phyloP scores from a whole-genome alignment of 2,888 invertebrate genomes.

The Dicycla oo region DNA sequence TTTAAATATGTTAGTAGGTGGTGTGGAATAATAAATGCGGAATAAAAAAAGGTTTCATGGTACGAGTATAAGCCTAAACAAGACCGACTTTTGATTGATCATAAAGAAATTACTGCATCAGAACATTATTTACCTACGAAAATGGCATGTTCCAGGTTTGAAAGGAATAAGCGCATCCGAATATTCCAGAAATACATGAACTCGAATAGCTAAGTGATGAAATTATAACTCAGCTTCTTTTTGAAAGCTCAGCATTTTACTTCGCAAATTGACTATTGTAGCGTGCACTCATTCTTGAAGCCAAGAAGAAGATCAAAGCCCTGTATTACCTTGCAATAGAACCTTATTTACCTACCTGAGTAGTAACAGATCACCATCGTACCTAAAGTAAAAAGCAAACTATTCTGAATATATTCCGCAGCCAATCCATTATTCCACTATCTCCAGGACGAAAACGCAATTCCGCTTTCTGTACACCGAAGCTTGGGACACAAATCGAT shows the following conservation, averaged over 20 bases:
- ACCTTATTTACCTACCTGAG: too few species aligned
- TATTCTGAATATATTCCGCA: slow-evolving; percentile 19
- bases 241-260: too few species aligned
- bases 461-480: slow-evolving; percentile 48
- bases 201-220: too few species aligned
- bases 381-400: not conserved
- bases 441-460: slow-evolving; percentile 50
- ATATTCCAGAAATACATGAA: too few species aligned
- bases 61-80: not conserved
- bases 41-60: not conserved
- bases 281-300: too few species aligned
- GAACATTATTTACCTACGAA: not conserved
- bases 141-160: not conserved
- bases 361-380: too few species aligned
- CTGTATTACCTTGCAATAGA: too few species aligned
- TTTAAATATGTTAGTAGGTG: slow-evolving; percentile 33
- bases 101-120: not conserved
- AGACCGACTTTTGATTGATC: not conserved
- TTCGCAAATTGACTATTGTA: too few species aligned
- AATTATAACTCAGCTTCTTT: too few species aligned
- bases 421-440: slow-evolving; percentile 30
- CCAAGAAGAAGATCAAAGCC: too few species aligned
- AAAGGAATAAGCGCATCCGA: too few species aligned
- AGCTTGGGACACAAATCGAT: slow-evolving; percentile 51
- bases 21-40: not conserved